phyloP scores from a whole-genome alignment of 2,888 invertebrate genomes.

The Leuctra nigra region DNA sequence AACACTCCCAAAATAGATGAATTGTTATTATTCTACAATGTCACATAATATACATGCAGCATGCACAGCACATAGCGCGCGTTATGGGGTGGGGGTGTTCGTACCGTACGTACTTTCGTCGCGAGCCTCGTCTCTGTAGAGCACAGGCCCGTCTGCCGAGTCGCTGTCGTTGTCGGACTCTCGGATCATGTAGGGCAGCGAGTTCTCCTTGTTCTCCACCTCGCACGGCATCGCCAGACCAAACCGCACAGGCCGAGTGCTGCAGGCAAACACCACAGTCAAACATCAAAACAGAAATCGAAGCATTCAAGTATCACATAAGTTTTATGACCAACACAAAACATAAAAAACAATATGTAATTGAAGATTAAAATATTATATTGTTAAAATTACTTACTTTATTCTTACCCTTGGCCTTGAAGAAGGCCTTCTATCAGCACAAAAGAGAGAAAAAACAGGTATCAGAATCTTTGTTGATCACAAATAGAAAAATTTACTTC shows the following conservation, averaged over 20 bases:
- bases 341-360: too few relatives aligned
- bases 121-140: conserved; percentile 63
- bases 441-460: conserved; percentile 41
- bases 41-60: too few relatives aligned
- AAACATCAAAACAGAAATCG: too few relatives aligned
- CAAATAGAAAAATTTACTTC: too few relatives aligned
- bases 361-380: not conserved
- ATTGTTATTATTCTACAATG: too few relatives aligned
- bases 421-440: conserved; percentile 71
- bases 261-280: conserved; percentile 40
- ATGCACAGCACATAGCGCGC: conserved; percentile 1
- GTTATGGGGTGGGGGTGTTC: not conserved
- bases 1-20: too few relatives aligned
- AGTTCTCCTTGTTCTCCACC: conserved; percentile 82
- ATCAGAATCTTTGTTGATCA: too few relatives aligned
- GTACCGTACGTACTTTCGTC: conserved; percentile 43
- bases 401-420: conserved; percentile 87
- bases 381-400: conserved; percentile 64
- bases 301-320: conserved; percentile 24
- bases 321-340: conserved; percentile 12
- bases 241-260: conserved; percentile 74
- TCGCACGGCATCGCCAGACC: conserved; percentile 64
- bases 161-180: conserved; percentile 55
- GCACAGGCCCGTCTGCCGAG: conserved; percentile 57
- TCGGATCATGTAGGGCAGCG: conserved; percentile 64